Evolutionary conservation across 2,888 invertebrate genomes (phyloP).

Genomic region (Choreutis nemorana): DNA sequence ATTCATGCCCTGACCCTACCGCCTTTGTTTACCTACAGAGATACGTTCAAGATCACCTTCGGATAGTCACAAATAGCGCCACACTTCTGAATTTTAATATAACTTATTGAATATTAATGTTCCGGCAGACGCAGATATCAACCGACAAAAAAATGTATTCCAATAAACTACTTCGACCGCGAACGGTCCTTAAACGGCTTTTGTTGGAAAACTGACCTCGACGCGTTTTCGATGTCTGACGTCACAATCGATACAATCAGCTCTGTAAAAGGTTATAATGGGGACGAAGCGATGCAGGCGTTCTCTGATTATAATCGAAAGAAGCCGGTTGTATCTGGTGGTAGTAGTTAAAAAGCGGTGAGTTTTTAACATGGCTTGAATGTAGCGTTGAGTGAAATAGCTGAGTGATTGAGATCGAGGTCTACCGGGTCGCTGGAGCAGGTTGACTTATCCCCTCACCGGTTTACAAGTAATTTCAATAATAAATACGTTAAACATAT

Average conservation of each 20-base stretch:
- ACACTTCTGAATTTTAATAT: slow-evolving; percentile 19
- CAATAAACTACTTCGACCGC: slow-evolving; percentile 20
- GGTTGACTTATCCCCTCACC: slow-evolving; percentile 33
- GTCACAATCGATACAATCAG: slow-evolving; percentile 44
- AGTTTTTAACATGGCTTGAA: slow-evolving; percentile 32
- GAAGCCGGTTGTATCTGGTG: slow-evolving; percentile 14
- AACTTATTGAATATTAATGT: slow-evolving; percentile 26
- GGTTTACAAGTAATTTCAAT: too few species aligned
- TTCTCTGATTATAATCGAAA: slow-evolving; percentile 27
- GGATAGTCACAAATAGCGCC: slow-evolving; percentile 22
- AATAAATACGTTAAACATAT: too few species aligned
- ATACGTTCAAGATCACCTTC: slow-evolving; percentile 34
- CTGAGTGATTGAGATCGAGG: slow-evolving; percentile 54
- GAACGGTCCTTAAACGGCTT: slow-evolving; percentile 25
- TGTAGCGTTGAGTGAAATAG: slow-evolving; percentile 34
- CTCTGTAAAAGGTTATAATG: slow-evolving; percentile 44
- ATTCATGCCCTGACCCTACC: slow-evolving; percentile 37
- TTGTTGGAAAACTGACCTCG: slow-evolving; percentile 37
- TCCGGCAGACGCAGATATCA: slow-evolving; percentile 17
- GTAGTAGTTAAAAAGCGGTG: slow-evolving; percentile 18
- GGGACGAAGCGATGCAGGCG: slow-evolving; percentile 31
- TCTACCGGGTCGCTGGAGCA: slow-evolving; percentile 36
- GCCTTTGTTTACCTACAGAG: slow-evolving; percentile 39
- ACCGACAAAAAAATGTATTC: slow-evolving; percentile 25
- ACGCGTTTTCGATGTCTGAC: slow-evolving; percentile 38